These are phyloP conservation scores for Rhinogobio ventralis DNA, from an alignment of 2,797 vertebrate species.

Conservation along the genomic window DNA sequence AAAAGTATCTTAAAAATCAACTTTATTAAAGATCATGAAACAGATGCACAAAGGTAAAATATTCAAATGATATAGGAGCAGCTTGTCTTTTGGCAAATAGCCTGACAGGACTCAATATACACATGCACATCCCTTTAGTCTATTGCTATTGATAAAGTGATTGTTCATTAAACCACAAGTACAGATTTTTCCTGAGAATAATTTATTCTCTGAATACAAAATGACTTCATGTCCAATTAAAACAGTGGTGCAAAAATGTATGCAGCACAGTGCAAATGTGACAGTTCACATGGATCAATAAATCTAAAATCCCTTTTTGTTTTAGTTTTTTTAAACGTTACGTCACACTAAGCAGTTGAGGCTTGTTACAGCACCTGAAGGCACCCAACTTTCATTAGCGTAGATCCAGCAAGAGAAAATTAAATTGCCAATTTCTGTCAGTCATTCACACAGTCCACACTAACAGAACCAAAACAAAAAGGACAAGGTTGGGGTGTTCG, in stretches of 20 bases:
- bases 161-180: slow-evolving; percentile 12
- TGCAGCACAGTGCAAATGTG: neutral
- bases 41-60: slow-evolving; percentile 14
- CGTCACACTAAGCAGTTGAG: no score
- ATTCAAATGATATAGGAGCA: neutral
- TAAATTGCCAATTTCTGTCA: neutral
- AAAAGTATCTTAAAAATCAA: slow-evolving; percentile 40
- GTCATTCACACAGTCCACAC: neutral
- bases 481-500: neutral
- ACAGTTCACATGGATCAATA: neutral
- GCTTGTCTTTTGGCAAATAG: neutral
- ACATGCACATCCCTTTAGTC: slow-evolving; percentile 2
- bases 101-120: neutral
- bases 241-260: slow-evolving; percentile 4
- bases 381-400: neutral
- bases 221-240: neutral
- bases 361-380: neutral
- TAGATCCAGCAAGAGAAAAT: neutral
- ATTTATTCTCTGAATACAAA: neutral
- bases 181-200: slow-evolving; percentile 15
- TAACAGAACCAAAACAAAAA: neutral
- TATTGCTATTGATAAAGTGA: slow-evolving; percentile 5
- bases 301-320: slow-evolving; percentile 28
- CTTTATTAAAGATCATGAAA: slow-evolving; percentile 50
- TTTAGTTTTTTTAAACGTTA: no score